Conservation (phyloP, 2,797 vertebrate genomes). For the Pseudochromis fuscus region DNA sequence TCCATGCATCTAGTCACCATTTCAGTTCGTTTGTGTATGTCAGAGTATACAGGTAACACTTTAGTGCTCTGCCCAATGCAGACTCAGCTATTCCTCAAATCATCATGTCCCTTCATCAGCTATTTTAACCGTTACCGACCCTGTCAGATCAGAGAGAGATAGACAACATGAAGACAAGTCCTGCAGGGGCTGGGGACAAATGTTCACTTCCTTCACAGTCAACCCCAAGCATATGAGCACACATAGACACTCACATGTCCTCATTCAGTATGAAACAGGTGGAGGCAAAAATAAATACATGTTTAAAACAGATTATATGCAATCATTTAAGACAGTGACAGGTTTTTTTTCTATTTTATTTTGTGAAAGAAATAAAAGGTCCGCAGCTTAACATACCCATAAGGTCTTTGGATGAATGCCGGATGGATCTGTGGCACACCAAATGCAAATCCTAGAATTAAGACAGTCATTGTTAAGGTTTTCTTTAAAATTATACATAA, state of each 20-base stretch:
- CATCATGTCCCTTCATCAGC: conserved; percentile 95
- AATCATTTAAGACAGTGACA: conserved; percentile 5
- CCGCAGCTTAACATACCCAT: conserved; percentile 89
- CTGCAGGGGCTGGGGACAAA: conserved; percentile 77
- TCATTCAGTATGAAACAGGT: conserved; percentile 62
- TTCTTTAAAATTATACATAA: neutral
- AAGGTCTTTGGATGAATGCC: conserved; percentile 97
- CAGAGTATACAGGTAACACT: conserved; percentile 97
- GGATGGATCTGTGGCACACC: conserved; percentile 97
- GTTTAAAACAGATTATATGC: conserved; percentile 43
- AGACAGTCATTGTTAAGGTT: conserved; percentile 25
- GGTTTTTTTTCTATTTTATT: neutral
- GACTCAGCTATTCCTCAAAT: conserved; percentile 98
- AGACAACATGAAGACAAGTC: conserved; percentile 94
- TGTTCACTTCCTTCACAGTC: conserved; percentile 82
- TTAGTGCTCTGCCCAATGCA: conserved; percentile 92
- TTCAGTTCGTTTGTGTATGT: conserved; percentile 95
- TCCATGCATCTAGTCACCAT: conserved; percentile 99
- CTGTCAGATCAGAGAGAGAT: conserved; percentile 99
- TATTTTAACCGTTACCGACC: conserved; percentile 98
- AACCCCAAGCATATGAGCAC: conserved; percentile 80
- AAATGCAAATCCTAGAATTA: conserved; percentile 93
- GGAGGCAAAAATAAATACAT: conserved; percentile 56
- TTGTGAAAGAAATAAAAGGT: conserved; percentile 7
- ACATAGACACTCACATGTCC: conserved; percentile 73